phyloP scores from a whole-genome alignment of 2,888 invertebrate species.

The Troides oblongomaculatus region DNA sequence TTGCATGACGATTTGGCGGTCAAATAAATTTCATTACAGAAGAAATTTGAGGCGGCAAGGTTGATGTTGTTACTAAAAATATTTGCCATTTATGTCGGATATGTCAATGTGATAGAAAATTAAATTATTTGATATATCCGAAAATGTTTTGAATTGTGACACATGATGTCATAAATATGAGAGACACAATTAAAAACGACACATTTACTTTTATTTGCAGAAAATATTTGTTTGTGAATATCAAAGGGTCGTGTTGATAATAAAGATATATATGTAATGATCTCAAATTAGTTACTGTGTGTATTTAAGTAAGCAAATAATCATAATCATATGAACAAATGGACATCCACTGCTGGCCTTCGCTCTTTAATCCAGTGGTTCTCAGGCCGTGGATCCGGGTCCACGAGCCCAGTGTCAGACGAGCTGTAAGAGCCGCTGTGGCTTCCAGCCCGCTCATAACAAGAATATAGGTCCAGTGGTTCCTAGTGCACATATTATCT shows the following conservation, averaged over 20 bases:
- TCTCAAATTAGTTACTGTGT: neutral
- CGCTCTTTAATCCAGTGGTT: no score
- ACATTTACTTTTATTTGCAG: constrained; percentile 31
- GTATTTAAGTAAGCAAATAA: no score
- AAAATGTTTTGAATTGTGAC: no score
- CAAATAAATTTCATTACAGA: constrained; percentile 7
- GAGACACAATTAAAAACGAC: constrained; percentile 24
- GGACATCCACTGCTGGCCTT: no score
- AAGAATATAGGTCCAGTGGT: no score
- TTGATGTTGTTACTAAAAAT: constrained; percentile 4
- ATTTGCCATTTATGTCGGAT: constrained; percentile 13
- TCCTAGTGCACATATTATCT: no score
- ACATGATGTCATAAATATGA: constrained; percentile 5
- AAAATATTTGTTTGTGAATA: constrained; percentile 32
- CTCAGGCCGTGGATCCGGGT: no score
- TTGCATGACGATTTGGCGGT: neutral
- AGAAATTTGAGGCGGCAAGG: neutral
- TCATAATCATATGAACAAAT: no score
- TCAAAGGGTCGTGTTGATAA: constrained; percentile 31
- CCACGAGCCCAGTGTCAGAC: no score
- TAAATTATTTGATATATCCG: no score
- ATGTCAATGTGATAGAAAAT: constrained; percentile 15
- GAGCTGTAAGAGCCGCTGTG: no score
- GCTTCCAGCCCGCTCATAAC: no score
- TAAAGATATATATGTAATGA: neutral